A percentile compares a stretch with the other conserved stretches of the same genome.
Conservation (phyloP, 2,888 invertebrate species). For the Tipula lateralis region DNA sequence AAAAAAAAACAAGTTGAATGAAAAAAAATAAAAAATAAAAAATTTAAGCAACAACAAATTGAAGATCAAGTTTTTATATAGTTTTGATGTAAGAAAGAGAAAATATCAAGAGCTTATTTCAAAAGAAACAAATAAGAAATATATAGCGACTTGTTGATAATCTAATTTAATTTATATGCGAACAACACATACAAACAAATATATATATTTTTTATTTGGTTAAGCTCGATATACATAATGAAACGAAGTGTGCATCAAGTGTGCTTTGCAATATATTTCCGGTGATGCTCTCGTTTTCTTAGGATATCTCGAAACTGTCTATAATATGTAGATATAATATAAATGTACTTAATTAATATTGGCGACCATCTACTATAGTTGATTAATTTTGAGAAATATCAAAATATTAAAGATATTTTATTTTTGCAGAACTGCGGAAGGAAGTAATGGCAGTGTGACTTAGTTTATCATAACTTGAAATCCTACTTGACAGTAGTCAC, state of each 20-base stretch:
- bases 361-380: not conserved
- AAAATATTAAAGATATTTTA: too few species aligned
- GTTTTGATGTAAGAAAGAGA: not conserved
- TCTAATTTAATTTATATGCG: not conserved
- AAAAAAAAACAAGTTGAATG: slow-evolving; percentile 3
- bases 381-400: too few species aligned
- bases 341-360: not conserved
- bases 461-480: too few species aligned
- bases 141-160: slow-evolving; percentile 9
- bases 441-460: too few species aligned
- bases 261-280: not conserved
- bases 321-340: too few species aligned
- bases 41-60: slow-evolving; percentile 19
- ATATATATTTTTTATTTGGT: not conserved
- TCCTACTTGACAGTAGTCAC: too few species aligned
- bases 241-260: not conserved
- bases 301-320: not conserved
- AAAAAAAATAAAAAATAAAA: not conserved
- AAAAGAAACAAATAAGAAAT: not conserved
- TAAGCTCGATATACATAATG: not conserved
- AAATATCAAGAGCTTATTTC: not conserved
- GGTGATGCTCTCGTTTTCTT: not conserved
- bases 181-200: not conserved
- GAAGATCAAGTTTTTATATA: slow-evolving; percentile 11
- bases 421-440: too few species aligned